Percentiles rank a stretch among this genome's conserved stretches.
phyloP scores from a whole-genome alignment of 1,140 invertebrate species.

The Drosophila rufa region DNA sequence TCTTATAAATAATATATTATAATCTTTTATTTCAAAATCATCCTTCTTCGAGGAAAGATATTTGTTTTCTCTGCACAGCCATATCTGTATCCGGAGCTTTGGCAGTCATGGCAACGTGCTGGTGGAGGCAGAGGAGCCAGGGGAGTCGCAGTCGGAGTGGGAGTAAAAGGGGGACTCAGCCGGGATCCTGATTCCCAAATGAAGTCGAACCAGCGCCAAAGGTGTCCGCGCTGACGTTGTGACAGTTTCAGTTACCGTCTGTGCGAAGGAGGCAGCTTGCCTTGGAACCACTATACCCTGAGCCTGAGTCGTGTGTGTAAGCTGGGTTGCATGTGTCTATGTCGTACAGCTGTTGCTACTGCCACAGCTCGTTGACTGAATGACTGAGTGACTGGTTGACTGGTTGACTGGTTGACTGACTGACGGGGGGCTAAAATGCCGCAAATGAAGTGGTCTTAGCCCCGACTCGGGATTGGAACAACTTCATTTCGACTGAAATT shows the following conservation, averaged over 20 bases:
- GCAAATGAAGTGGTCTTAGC: slow-evolving; percentile 39
- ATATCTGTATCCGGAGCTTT: slow-evolving; percentile 27
- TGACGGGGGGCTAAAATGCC: slow-evolving; percentile 24
- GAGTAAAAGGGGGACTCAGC: slow-evolving; percentile 11
- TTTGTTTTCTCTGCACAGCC: slow-evolving; percentile 18
- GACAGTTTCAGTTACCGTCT: slow-evolving; percentile 70
- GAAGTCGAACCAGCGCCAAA: slow-evolving; percentile 70
- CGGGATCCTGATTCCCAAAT: slow-evolving; percentile 65
- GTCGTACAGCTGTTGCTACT: slow-evolving; percentile 61
- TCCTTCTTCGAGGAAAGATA: too few species aligned
- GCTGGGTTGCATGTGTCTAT: slow-evolving; percentile 62
- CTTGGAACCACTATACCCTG: background rate
- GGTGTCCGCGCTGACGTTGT: slow-evolving; percentile 67
- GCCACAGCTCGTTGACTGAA: slow-evolving; percentile 66
- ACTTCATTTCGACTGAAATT: slow-evolving; percentile 74
- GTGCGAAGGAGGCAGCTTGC: background rate
- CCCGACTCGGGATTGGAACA: slow-evolving; percentile 29
- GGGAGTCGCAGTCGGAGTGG: slow-evolving; percentile 21
- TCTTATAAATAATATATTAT: too few species aligned
- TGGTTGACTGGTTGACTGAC: slow-evolving; percentile 10
- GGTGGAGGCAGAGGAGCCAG: background rate
- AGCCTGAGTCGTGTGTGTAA: slow-evolving; percentile 46
- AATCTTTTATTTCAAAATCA: too few species aligned
- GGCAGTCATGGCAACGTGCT: slow-evolving; percentile 57
- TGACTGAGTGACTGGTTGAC: slow-evolving; percentile 30